phyloP scores from a whole-genome alignment of 2,888 invertebrate species.

The Sminthurides aquaticus region DNA sequence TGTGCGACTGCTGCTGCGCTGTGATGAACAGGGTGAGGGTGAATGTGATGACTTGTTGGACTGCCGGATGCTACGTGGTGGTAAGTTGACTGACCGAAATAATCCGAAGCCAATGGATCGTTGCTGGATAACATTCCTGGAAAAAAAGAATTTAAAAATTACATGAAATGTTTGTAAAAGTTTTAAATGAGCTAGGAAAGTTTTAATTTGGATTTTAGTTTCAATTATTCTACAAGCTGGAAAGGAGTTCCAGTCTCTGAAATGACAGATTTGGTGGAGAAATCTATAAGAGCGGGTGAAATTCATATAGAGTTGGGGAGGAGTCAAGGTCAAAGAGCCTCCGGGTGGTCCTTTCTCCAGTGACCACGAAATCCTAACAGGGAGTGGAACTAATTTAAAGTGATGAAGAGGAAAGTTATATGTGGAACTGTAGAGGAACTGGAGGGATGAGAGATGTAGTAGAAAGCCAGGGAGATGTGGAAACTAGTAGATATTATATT shows the following conservation, averaged over 20 bases:
- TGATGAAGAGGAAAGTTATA: not conserved
- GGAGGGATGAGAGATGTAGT: no score
- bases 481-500: no score
- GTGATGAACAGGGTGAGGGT: slow-evolving; percentile 17
- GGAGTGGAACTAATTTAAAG: not conserved
- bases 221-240: no score
- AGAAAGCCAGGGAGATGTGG: no score
- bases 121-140: slow-evolving; percentile 18
- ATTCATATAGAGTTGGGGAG: no score
- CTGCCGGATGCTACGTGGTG: slow-evolving; percentile 39
- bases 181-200: not conserved
- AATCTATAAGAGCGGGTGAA: no score
- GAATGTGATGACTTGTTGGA: slow-evolving; percentile 30
- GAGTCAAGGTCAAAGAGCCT: not conserved
- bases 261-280: no score
- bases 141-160: not conserved
- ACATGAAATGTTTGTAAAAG: not conserved
- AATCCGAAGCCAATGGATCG: slow-evolving; percentile 38
- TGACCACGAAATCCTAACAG: not conserved
- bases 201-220: no score
- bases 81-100: slow-evolving; percentile 38
- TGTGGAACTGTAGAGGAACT: not conserved
- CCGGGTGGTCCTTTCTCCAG: not conserved
- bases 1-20: slow-evolving; percentile 9
- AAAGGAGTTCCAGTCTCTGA: no score